These are phyloP conservation scores for Salticus scenicus DNA, from an alignment of 2,888 invertebrate genomes.

Conservation along the genomic window DNA sequence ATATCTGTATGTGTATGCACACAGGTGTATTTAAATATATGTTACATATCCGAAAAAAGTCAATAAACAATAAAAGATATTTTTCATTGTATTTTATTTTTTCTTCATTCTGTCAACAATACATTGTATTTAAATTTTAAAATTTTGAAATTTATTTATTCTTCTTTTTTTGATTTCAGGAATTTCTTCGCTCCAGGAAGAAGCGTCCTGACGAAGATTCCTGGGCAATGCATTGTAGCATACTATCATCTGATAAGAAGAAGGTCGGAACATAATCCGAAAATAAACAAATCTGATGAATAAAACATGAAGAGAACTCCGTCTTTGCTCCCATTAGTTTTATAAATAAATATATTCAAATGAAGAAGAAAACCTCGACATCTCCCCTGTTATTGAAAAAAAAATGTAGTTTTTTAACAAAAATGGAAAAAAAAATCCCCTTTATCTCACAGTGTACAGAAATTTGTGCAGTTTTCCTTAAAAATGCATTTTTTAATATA, in stretches of 20 bases:
- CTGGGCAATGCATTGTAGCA: slow-evolving; percentile 37
- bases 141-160: no score
- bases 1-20: no score
- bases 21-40: no score
- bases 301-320: slow-evolving; percentile 45
- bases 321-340: slow-evolving; percentile 66
- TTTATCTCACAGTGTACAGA: slow-evolving; percentile 52
- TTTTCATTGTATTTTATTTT: no score
- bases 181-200: slow-evolving; percentile 60
- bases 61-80: no score
- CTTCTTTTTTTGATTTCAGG: slow-evolving; percentile 27
- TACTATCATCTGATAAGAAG: slow-evolving; percentile 25
- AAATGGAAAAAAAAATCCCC: slow-evolving; percentile 24
- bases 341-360: slow-evolving; percentile 44
- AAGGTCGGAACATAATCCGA: slow-evolving; percentile 27
- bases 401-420: slow-evolving; percentile 61
- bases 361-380: slow-evolving; percentile 19
- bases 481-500: slow-evolving; percentile 69
- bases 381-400: slow-evolving; percentile 52
- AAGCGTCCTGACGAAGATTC: slow-evolving; percentile 51
- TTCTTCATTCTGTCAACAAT: no score
- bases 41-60: no score
- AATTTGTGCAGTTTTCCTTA: slow-evolving; percentile 68
- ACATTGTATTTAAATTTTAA: no score
- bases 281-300: neutral